Base-by-base conservation (phyloP, 2,113 vertebrate species). In the Prinia subflava region DNA sequence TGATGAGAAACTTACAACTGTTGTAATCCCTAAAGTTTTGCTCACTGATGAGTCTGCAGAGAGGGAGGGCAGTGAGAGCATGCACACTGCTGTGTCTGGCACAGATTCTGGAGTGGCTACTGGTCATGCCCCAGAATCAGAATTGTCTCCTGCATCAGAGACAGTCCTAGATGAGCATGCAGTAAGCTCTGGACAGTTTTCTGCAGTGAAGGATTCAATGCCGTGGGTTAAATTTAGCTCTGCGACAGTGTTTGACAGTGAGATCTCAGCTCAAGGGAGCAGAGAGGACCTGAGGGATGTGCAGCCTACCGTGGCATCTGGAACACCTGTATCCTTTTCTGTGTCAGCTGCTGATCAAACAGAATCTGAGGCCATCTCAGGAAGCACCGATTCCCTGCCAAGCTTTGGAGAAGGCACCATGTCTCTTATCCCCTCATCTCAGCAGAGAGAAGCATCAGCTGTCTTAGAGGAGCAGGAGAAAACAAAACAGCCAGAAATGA, bases 1-100 rank as follows among this genome's bases (percentile, higher is more conserved):
- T 83, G 97, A 97, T 35, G 82, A 90, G 87, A 92, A 96, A 71
- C 28, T 97, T 46, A 86, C 94, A 65, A 97, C 97, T 79, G 76
- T 97, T 88, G 59, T 97, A 52, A 59, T 94, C 81, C 94, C 98
- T 82, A 95, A 97, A 70, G 60, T 78, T 75, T 73, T 89, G 33
- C 83, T 95, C 50, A 88, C 88, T 27, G 81, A 50, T 67, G 92
- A 15, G 52, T 77, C 96, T 67, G 42, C 65, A 70, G 87, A 95
- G 90, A 64, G 96, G 87, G 95, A 95, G 60, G 87, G 74, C 65
- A 95, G 91, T 81, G 92, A 92, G 42, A 94, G 59, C 75, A 10
- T 28, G 56, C 84, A 92, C 62, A 91, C 93, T 10, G 0, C 81
- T 71, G 68, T 79, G 59, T 81, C 87, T 63, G 91, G 33, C 92